These are phyloP conservation scores for Gonocerus acuteangulatus DNA, from an alignment of 2,888 invertebrate genomes.

Conservation along the genomic window DNA sequence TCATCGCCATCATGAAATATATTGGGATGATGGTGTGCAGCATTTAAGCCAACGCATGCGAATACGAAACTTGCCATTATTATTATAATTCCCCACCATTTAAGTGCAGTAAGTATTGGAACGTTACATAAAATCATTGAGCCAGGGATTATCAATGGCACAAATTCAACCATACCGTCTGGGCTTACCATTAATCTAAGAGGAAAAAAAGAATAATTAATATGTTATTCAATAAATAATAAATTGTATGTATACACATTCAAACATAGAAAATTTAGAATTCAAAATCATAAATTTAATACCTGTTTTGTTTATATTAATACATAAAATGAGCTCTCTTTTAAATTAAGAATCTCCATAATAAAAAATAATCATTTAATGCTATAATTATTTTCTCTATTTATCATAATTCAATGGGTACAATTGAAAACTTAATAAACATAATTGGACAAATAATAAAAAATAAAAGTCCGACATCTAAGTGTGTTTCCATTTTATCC, in stretches of 20 bases:
- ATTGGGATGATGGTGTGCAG: conserved; percentile 71
- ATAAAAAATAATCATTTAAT: too few relatives aligned
- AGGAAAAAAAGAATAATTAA: conserved; percentile 8
- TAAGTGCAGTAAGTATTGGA: conserved; percentile 42
- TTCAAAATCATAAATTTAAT: not conserved
- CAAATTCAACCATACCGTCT: conserved; percentile 33
- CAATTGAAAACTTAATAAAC: too few relatives aligned
- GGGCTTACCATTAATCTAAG: conserved; percentile 33
- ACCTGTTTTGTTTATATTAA: not conserved
- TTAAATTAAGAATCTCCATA: too few relatives aligned
- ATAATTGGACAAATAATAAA: too few relatives aligned
- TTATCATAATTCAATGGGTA: too few relatives aligned
- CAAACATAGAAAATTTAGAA: not conserved
- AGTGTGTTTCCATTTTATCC: too few relatives aligned
- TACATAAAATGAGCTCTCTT: too few relatives aligned
- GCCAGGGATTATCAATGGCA: conserved; percentile 36
- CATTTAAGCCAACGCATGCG: conserved; percentile 57
- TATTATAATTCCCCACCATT: conserved; percentile 52
- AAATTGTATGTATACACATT: conserved; percentile 1
- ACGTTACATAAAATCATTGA: conserved; percentile 36
- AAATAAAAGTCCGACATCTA: too few relatives aligned
- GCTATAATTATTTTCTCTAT: too few relatives aligned
- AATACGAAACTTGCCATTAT: conserved; percentile 55
- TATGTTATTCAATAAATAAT: not conserved
- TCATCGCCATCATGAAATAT: conserved; percentile 72